Conservation (phyloP, 2,888 invertebrate species). For the Ellobium chinense region DNA sequence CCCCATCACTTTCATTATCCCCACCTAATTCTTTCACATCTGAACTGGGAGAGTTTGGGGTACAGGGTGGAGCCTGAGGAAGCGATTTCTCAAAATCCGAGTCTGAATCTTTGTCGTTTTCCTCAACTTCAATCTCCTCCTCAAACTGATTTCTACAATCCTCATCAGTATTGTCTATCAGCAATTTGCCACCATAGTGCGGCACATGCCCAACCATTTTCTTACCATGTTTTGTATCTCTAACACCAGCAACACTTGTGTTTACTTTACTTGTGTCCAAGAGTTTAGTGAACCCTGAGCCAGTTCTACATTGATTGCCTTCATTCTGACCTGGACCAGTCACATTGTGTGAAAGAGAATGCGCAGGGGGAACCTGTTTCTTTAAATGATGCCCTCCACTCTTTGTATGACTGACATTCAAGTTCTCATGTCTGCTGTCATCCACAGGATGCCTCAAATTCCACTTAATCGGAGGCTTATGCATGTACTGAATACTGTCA, state of each 20-base stretch:
- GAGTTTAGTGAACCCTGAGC: constrained; percentile 15
- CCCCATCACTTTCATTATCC: constrained; percentile 27
- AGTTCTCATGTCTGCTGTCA: neutral
- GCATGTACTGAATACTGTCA: constrained; percentile 11
- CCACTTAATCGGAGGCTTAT: constrained; percentile 16
- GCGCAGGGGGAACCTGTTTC: neutral
- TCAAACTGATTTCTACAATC: neutral
- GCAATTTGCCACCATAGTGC: neutral
- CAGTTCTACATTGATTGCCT: neutral
- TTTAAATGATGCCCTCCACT: neutral
- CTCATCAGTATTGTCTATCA: neutral
- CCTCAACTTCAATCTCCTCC: neutral
- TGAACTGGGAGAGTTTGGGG: neutral
- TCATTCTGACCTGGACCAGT: neutral
- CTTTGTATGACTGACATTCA: neutral
- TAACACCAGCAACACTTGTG: neutral
- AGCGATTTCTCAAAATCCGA: constrained; percentile 25
- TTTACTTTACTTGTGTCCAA: neutral
- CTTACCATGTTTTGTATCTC: neutral
- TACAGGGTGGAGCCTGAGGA: constrained; percentile 32
- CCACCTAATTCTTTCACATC: neutral
- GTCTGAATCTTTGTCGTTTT: constrained; percentile 3
- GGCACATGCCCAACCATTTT: neutral
- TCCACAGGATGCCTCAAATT: constrained; percentile 11
- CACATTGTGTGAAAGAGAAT: neutral